A percentile compares a stretch with the other conserved stretches of the same genome.
These are phyloP conservation scores for Allygus modestus DNA, from an alignment of 2,888 invertebrate genomes.

Conservation along the genomic window DNA sequence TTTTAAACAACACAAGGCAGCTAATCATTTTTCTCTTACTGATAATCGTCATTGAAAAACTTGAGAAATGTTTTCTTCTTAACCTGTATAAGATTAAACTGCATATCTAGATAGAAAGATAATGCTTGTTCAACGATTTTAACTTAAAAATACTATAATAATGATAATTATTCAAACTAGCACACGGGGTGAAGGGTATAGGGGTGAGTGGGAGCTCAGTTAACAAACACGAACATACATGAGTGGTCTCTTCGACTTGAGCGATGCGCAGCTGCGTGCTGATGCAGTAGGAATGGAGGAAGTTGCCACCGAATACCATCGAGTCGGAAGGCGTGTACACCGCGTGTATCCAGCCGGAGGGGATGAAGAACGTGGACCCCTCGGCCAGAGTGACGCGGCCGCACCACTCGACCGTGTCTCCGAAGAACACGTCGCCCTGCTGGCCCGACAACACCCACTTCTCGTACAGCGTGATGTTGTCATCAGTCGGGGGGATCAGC, in stretches of 20 bases:
- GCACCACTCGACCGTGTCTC: conserved; percentile 96
- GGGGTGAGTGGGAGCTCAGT: too few relatives aligned
- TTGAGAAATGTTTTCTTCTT: too few relatives aligned
- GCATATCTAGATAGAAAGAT: too few relatives aligned
- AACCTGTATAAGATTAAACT: too few relatives aligned
- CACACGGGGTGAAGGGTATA: too few relatives aligned
- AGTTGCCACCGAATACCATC: conserved; percentile 96
- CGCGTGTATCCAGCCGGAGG: conserved; percentile 97
- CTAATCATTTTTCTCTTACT: too few relatives aligned
- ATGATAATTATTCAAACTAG: too few relatives aligned
- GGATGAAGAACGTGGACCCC: conserved; percentile 94
- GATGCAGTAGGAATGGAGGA: conserved; percentile 88
- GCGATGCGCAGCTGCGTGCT: conserved; percentile 97
- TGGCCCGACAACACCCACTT: conserved; percentile 98
- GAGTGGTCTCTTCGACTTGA: conserved; percentile 96
- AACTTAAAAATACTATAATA: too few relatives aligned
- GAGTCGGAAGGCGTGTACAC: conserved; percentile 91
- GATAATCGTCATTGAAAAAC: too few relatives aligned
- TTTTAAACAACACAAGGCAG: too few relatives aligned
- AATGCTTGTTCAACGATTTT: too few relatives aligned
- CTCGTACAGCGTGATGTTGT: conserved; percentile 94
- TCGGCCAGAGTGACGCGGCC: conserved; percentile 84
- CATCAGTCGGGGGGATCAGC: conserved; percentile 97
- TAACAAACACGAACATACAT: conserved; percentile 80
- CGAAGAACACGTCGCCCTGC: conserved; percentile 97